phyloP scores from a whole-genome alignment of 2,888 invertebrate species.

The Eurytoma californica region DNA sequence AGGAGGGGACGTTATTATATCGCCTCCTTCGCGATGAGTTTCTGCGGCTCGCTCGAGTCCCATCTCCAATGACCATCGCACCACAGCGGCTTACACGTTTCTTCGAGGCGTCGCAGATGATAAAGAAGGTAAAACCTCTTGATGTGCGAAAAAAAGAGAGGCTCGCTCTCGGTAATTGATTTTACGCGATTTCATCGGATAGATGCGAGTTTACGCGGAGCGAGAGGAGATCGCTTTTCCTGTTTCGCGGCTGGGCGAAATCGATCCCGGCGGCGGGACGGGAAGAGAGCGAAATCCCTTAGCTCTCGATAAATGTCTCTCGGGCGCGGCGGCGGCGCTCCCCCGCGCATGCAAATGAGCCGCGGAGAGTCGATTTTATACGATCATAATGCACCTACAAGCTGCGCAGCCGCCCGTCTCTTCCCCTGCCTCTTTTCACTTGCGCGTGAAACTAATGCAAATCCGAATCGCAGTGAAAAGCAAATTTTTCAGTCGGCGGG shows the following conservation, averaged over 20 bases:
- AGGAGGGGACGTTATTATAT: conserved; percentile 68
- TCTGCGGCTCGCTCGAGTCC: conserved; percentile 2
- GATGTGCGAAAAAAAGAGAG: not conserved
- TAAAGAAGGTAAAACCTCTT: too few species aligned
- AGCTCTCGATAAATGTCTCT: conserved; percentile 36
- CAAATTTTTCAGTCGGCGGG: conserved; percentile 46
- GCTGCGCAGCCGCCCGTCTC: not conserved
- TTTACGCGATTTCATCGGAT: conserved; percentile 23
- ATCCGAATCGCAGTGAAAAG: conserved; percentile 46
- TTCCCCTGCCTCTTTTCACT: not conserved
- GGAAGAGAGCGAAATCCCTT: conserved; percentile 14
- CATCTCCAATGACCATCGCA: not conserved
- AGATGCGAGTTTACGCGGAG: conserved; percentile 44
- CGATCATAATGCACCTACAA: conserved; percentile 43
- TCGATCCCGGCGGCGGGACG: not conserved
- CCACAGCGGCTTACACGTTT: conserved; percentile 14
- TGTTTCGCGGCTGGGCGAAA: conserved; percentile 10
- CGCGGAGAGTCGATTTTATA: conserved; percentile 45
- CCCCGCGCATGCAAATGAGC: conserved; percentile 47
- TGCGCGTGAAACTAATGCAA: conserved; percentile 46
- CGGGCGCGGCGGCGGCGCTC: not conserved
- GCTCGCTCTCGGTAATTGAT: conserved; percentile 22
- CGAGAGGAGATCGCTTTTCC: conserved; percentile 30
- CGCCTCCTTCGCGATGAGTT: conserved; percentile 59
- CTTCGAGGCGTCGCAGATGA: not conserved